Conservation (phyloP, 2,888 invertebrate species). For the Harmothoe impar region DNA sequence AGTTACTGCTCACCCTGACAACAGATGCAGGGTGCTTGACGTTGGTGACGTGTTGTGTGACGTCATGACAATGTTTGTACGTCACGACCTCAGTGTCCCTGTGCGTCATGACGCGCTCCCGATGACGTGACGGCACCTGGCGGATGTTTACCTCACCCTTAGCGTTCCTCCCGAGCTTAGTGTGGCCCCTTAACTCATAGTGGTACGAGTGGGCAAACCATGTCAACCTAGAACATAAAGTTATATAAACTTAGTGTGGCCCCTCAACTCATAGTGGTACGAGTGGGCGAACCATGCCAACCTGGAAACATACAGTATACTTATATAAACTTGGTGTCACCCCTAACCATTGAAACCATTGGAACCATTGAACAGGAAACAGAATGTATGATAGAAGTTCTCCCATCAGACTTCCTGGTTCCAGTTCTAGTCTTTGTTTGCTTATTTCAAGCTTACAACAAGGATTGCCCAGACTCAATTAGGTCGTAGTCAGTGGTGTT, state of each 20-base stretch:
- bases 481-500: too few species aligned
- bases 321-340: too few species aligned
- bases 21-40: background rate
- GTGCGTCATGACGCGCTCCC: background rate
- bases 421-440: too few species aligned
- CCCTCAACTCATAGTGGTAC: constrained; percentile 20
- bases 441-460: too few species aligned
- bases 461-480: too few species aligned
- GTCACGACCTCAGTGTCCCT: background rate
- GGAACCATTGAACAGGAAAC: too few species aligned
- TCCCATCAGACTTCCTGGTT: too few species aligned
- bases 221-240: background rate
- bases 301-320: background rate
- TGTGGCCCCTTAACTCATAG: background rate
- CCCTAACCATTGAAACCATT: too few species aligned
- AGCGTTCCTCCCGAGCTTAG: background rate
- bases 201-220: background rate
- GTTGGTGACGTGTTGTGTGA: background rate
- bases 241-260: background rate
- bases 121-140: background rate
- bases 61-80: background rate
- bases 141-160: constrained; percentile 4
- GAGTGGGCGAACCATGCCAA: background rate
- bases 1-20: background rate
- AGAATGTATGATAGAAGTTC: too few species aligned